phyloP scores from a whole-genome alignment of 2,797 vertebrate species.

The Sebastes steindachneri region DNA sequence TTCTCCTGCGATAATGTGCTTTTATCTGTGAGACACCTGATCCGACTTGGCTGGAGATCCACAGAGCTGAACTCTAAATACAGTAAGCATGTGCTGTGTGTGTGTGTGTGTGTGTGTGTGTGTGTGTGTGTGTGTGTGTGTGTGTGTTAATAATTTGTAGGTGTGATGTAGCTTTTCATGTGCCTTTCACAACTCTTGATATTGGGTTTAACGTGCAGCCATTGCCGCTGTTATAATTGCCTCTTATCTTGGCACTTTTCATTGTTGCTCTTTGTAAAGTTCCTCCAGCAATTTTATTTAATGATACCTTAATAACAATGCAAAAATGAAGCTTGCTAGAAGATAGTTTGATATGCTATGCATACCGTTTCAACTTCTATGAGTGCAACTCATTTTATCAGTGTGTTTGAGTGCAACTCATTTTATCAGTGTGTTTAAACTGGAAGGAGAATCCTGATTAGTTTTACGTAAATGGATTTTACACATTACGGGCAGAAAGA shows the following conservation, averaged over 20 bases:
- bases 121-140: not conserved
- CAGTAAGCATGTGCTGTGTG: constrained; percentile 68
- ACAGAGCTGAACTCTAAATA: constrained; percentile 61
- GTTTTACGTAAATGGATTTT: not conserved
- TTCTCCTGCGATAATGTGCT: constrained; percentile 49
- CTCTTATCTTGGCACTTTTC: constrained; percentile 13
- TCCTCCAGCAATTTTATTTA: constrained; percentile 22
- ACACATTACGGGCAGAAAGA: not conserved
- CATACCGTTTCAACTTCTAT: not conserved
- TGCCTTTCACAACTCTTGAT: constrained; percentile 24
- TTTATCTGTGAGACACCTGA: constrained; percentile 60
- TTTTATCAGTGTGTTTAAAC: not conserved
- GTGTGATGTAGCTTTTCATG: constrained; percentile 9
- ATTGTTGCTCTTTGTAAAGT: constrained; percentile 33
- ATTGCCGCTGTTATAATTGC: constrained; percentile 17
- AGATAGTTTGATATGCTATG: not conserved
- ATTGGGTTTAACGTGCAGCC: constrained; percentile 6
- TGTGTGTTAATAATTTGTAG: constrained; percentile 24
- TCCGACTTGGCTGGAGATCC: constrained; percentile 57
- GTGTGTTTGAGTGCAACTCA: not conserved
- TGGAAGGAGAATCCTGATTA: not conserved
- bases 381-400: not conserved
- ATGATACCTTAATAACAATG: constrained; percentile 3
- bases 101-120: too few relatives aligned
- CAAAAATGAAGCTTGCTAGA: not conserved